Evolutionary conservation across 2,797 vertebrate species (phyloP), one percentile per base, ranked within the genome.

Genomic region (Xyrichtys novacula): DNA sequence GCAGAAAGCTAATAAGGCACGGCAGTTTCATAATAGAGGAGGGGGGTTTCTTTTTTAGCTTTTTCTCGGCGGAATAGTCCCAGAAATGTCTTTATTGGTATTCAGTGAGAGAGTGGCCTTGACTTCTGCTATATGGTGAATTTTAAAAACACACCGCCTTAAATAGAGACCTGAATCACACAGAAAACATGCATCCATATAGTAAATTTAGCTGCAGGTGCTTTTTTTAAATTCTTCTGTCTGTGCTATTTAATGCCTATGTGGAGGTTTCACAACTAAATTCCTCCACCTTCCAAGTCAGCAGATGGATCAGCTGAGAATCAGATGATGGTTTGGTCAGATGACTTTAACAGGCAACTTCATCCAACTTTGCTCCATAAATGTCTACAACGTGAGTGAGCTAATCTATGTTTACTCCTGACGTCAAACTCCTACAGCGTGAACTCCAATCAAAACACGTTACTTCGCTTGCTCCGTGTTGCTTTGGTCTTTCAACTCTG

Each of bases 241-340:
- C 38, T 38, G 10, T 59, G 68, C 60, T 44, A 52, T n/a, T 25
- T 71, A 46, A 76, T 43, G 63, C 28, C 56, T 73, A 64, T 74
- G 84, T 65, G 83, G 65, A 68, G 49, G 68, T 60, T 85, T 69
- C 50, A 75, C 5, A 0, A 78, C 59, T 43, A 66, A 48, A 58
- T 71, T 72, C 62, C 54, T 65, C 55, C 62, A 65, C 68, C 80
- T 71, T 84, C 61, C 31, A 67, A 20, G 88, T 89, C 88, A 92
- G 84, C 88, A 85, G 88, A 74, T 57, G 66, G 50, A 83, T 91
- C 92, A 91, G 88, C 88, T 92, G 89, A 91, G 84, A 58, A 85
- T 88, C 87, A 90, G 88, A 88, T 92, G 90, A 87, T 85, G 48
- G 76, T 82, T 70, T 60, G 76, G 80, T 90, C 90, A 91, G 80